These are phyloP conservation scores for Danaus chrysippus DNA, from an alignment of 2,888 invertebrate genomes.

Conservation along the genomic window DNA sequence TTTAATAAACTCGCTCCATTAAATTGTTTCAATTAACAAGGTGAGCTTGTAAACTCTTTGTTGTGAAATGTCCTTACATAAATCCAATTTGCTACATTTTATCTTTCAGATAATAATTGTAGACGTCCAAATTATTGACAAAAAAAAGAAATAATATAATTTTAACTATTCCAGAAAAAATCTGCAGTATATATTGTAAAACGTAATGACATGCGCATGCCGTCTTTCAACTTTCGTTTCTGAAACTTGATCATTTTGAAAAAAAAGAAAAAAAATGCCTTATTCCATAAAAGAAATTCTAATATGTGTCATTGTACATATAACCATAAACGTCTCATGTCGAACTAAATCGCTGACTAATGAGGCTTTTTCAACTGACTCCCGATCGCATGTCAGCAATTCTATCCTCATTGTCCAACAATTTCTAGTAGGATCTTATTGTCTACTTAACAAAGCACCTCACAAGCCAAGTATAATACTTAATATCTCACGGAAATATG, in stretches of 20 bases:
- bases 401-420: conserved; percentile 19
- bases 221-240: background rate
- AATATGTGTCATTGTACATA: conserved; percentile 17
- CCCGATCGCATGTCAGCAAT: conserved; percentile 17
- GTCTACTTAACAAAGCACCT: conserved; percentile 21
- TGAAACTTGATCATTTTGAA: conserved; percentile 1
- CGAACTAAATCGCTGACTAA: conserved; percentile 26
- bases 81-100: conserved; percentile 11
- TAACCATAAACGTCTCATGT: conserved; percentile 21
- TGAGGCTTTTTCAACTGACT: conserved; percentile 23
- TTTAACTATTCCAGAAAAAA: too few species aligned
- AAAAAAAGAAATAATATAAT: too few species aligned
- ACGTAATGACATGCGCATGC: too few species aligned
- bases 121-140: background rate
- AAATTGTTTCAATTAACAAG: conserved; percentile 25
- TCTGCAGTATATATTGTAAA: too few species aligned
- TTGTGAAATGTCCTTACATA: conserved; percentile 23
- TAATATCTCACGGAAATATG: background rate
- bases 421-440: conserved; percentile 14
- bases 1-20: conserved; percentile 47
- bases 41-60: conserved; percentile 39
- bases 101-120: background rate
- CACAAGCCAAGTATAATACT: conserved; percentile 1
- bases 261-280: conserved; percentile 12
- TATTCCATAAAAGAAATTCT: conserved; percentile 15